Base-by-base conservation (phyloP, 2,888 invertebrate genomes). In the Parasteatoda lunata region DNA sequence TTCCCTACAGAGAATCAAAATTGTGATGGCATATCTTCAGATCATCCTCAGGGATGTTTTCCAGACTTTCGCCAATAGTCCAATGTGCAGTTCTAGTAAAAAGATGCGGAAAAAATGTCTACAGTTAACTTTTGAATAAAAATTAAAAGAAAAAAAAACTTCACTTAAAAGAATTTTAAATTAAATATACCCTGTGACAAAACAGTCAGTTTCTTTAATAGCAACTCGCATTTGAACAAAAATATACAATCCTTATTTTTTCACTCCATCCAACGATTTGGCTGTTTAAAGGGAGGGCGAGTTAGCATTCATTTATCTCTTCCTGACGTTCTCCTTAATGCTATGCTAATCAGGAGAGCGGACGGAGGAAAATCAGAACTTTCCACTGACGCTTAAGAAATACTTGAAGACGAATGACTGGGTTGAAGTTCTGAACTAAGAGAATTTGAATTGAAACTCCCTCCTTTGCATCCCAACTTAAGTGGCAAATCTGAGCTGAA, bases 341-440 rank as follows among this genome's bases (percentile, higher is more conserved):
- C 78, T 78, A 77, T 84, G 78, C 78, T 77, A 84, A 78, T 84
- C 77, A 84, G 78, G 49, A 15, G 15, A 73, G 59, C 49, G 76
- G 81, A 66, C 45, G 6, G 69, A 47, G 47, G 51, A 30, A 54
- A 69, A 52, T 54, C 71, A 45, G 78, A 78, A 47, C 78, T 78
- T 78, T 78, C 73, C 30, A 70, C 59, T 76, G 66, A 64, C 83
- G 64, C 64, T 78, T 73, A 73, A 84, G 84, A 68, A 84, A 79
- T 64, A 73, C 75, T 84, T 70, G 49, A 79, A 64, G 79, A 84
- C 66, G 65, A 65, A 84, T 75, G 78, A 65, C 66, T 54, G 51
- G 5, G n/a, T 54, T 9, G 59, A 7, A 6, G 30, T 54, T 49
- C 15, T 48, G 79, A 3, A 15, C n/a, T 13, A 7, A 9, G 54